A percentile compares a stretch with the other conserved stretches of the same genome.
phyloP scores from a whole-genome alignment of 2,797 vertebrate species.

The Euphonia xanthogaster region DNA sequence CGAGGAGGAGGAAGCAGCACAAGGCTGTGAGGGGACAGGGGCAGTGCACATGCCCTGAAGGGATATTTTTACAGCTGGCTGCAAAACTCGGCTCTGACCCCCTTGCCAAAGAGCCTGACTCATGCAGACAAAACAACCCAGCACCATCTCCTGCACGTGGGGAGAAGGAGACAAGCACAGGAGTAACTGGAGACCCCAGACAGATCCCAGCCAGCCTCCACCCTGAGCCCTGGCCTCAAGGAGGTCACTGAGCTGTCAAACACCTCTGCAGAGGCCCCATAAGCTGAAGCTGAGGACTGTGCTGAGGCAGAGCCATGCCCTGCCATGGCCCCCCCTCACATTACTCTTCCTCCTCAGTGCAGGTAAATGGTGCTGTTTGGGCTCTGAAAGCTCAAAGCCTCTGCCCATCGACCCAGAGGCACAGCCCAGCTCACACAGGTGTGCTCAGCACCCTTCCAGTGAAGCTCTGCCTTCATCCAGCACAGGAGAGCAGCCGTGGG shows the following conservation, averaged over 20 bases:
- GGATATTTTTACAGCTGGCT: background rate
- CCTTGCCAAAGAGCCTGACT: background rate
- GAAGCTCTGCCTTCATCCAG: background rate
- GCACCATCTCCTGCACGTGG: background rate
- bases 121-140: background rate
- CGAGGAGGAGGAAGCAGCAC: background rate
- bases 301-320: background rate
- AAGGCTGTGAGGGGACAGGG: background rate
- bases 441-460: background rate
- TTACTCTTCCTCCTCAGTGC: background rate
- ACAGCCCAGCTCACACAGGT: background rate
- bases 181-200: background rate
- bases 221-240: background rate
- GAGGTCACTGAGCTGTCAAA: background rate
- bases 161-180: background rate
- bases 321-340: accelerated
- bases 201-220: background rate
- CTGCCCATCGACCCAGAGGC: background rate
- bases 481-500: too few relatives aligned
- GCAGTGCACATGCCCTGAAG: background rate
- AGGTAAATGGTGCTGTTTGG: background rate
- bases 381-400: background rate
- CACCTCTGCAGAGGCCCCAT: background rate
- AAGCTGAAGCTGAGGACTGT: background rate
- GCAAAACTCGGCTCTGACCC: background rate